A percentile compares a stretch with the other conserved stretches of the same genome.
phyloP scores from a whole-genome alignment of 2,888 invertebrate genomes.

The Palloptera scutellata region DNA sequence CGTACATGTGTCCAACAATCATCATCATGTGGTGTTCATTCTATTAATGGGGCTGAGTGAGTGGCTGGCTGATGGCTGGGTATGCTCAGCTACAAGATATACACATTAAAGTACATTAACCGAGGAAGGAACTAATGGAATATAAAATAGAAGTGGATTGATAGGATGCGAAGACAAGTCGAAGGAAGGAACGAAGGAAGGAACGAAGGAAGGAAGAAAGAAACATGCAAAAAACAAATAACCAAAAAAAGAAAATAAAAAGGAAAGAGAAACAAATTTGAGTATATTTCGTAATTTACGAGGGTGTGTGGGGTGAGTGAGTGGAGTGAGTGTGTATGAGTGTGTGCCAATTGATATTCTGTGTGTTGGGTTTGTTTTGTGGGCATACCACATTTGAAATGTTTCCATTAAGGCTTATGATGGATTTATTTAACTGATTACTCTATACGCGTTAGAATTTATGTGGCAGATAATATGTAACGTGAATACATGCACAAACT shows the following conservation, averaged over 20 bases:
- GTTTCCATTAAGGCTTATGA: not conserved
- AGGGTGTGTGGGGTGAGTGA: not conserved
- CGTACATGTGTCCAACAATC: too few species aligned
- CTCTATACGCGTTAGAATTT: not conserved
- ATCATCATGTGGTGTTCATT: too few species aligned
- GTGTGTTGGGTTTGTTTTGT: not conserved
- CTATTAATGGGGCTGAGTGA: too few species aligned
- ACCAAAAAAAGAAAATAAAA: not conserved
- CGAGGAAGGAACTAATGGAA: not conserved
- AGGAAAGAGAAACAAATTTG: not conserved
- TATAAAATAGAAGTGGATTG: not conserved
- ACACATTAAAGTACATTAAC: too few species aligned
- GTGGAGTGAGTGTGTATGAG: too few species aligned
- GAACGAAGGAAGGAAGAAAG: not conserved
- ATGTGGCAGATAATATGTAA: not conserved
- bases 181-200: not conserved
- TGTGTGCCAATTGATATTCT: not conserved
- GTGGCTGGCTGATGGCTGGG: too few species aligned
- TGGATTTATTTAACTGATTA: conserved; percentile 2
- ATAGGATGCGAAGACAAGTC: not conserved
- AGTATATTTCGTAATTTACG: not conserved
- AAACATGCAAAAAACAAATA: not conserved
- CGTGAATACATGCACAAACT: not conserved
- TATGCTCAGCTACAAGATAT: too few species aligned
- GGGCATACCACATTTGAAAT: not conserved